These are phyloP conservation scores for Ganaspis sp. DNA, from an alignment of 1,140 invertebrate genomes.

Conservation along the genomic window DNA sequence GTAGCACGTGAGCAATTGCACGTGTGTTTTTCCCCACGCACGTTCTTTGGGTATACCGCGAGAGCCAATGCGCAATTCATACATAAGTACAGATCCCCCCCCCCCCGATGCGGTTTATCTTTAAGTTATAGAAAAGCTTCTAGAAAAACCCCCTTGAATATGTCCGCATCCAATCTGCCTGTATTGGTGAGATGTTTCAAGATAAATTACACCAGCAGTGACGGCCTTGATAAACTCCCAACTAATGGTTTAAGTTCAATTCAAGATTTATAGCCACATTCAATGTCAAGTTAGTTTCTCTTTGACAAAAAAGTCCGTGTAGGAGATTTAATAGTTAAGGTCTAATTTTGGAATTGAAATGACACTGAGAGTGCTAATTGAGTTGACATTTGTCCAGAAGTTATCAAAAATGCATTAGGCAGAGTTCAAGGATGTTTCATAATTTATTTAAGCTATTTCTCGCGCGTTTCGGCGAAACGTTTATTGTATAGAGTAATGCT, in stretches of 20 bases:
- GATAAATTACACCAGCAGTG: not conserved
- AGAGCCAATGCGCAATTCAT: not conserved
- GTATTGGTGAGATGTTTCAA: not conserved
- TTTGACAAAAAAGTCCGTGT: not conserved
- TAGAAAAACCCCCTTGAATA: not conserved
- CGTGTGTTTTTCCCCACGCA: conserved; percentile 43
- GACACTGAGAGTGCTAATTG: not conserved
- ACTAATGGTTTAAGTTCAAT: conserved; percentile 2
- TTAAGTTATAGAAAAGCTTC: not conserved
- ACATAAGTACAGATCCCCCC: not conserved
- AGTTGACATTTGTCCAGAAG: no score
- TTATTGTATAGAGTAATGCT: no score
- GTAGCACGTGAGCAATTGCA: conserved; percentile 55
- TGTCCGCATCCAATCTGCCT: not conserved
- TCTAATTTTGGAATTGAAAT: not conserved
- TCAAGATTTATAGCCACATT: conserved; percentile 13
- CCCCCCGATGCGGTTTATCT: not conserved
- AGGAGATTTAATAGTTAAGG: not conserved
- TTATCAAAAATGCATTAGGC: no score
- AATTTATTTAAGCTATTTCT: no score
- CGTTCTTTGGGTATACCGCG: not conserved
- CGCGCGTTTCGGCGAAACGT: no score
- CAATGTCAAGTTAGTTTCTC: not conserved
- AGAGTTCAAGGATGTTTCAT: no score
- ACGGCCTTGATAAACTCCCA: not conserved